Conservation (phyloP, 2,113 vertebrate genomes). For the Murina feae region DNA sequence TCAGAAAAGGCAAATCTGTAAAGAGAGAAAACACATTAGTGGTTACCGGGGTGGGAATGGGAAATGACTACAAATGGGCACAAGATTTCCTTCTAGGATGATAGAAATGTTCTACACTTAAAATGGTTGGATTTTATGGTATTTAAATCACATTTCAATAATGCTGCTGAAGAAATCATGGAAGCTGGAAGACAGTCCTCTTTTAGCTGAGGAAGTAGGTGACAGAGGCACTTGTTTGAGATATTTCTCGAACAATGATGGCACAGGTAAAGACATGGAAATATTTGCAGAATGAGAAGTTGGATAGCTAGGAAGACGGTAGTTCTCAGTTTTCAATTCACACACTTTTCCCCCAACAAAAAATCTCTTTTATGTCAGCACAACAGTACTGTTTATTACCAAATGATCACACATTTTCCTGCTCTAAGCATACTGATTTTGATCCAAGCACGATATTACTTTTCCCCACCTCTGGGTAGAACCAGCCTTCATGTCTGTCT, state of each 20-base stretch:
- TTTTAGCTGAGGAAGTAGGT: neutral
- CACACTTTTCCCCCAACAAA: neutral
- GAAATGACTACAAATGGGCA: neutral
- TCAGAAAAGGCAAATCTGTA: neutral
- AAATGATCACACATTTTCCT: neutral
- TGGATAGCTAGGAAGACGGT: neutral
- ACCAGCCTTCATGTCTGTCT: neutral
- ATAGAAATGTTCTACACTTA: neutral
- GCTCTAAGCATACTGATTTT: neutral
- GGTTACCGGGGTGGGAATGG: neutral
- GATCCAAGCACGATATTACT: neutral
- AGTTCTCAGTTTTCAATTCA: neutral
- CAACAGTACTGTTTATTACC: neutral
- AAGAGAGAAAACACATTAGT: neutral
- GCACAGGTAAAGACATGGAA: neutral
- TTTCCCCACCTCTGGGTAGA: neutral
- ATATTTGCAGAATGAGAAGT: neutral
- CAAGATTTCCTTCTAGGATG: neutral
- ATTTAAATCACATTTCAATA: neutral
- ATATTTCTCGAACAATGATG: neutral
- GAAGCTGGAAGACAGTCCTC: neutral
- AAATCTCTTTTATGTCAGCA: neutral
- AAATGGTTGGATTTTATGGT: neutral
- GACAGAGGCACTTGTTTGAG: neutral
- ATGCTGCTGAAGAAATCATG: neutral